Base-by-base conservation (phyloP, 2,113 vertebrate species). In the Coregonus clupeaformis region DNA sequence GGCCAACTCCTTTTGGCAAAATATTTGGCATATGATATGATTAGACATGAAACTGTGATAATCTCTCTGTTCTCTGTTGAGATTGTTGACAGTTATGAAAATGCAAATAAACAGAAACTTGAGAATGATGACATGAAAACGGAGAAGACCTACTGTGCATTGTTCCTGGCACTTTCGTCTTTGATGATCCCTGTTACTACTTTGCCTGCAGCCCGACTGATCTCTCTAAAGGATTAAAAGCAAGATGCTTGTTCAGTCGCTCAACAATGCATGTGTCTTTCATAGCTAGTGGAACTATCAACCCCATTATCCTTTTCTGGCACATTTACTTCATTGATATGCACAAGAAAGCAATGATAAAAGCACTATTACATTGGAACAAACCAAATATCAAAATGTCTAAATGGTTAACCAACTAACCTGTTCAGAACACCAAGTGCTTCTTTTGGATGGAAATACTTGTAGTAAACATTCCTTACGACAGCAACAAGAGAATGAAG, bases 361-460 rank as follows among this genome's bases (percentile, higher is more conserved):
- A 22, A 64, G 12, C 71, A 60, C 55, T 25, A 62, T 29, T 12
- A 14, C 14, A 0, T 30, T 64, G 29, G 64, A 5, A 57, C 59
- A 24, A 57, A 49, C 5, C 47, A 47, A 52, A 20, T 29, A 64
- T 27, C 13, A n/a, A 60, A 30, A 27, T 29, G 22, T 27, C 22
- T 65, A 55, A n/a, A 30, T 30, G 36, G 47, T 72, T 25, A 5
- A 65, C 30, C 9, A 57, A 72, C 84, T 72, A 80, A 99, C 98
- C 98, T 96, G 87, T 99, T 99, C 73, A 99, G 85, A 62, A 99
- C 95, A 73, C 98, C 98, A 0, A 99, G 93, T 0, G 98, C 97
- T 93, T 99, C 98, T 85, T 99, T 99, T 2, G 98, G 98, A 81
- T 99, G 97, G 84, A 98, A 94, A 85, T 99, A 98, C 84, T 98